Evolutionary conservation across 2,797 vertebrate species (phyloP).

Genomic region (Odontamblyopus lacepedii): DNA sequence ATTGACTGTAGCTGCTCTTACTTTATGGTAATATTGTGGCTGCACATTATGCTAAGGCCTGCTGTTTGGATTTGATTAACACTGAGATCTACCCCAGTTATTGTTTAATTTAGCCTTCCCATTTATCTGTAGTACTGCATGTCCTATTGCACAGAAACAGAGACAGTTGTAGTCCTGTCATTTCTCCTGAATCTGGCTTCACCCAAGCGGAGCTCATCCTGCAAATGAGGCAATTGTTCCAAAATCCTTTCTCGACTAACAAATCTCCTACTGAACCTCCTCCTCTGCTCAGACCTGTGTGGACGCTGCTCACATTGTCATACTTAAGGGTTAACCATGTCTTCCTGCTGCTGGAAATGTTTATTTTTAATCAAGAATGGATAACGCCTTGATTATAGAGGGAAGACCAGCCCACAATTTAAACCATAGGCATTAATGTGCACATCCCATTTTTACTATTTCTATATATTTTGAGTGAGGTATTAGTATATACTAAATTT

Average conservation of each 20-base stretch:
- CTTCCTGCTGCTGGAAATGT: conserved; percentile 53
- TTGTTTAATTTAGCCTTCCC: too few relatives aligned
- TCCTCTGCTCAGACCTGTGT: conserved; percentile 16
- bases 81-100: not conserved
- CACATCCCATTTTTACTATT: conserved; percentile 5
- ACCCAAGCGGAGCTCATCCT: conserved; percentile 35
- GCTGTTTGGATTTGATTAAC: conserved; percentile 20
- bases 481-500: conserved; percentile 7
- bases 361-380: conserved; percentile 50
- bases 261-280: conserved; percentile 23
- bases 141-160: conserved; percentile 33
- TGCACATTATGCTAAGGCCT: conserved; percentile 32
- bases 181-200: conserved; percentile 13
- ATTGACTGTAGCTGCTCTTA: conserved; percentile 18
- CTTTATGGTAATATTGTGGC: conserved; percentile 13
- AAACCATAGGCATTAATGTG: not conserved
- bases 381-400: conserved; percentile 36
- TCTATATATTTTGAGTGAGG: not conserved
- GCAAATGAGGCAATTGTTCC: conserved; percentile 35
- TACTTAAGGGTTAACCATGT: conserved; percentile 31
- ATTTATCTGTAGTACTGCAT: not conserved
- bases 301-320: conserved; percentile 34
- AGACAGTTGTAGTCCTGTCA: conserved; percentile 41
- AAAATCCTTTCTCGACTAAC: conserved; percentile 35
- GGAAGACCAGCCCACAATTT: conserved; percentile 16